Evolutionary conservation across 2,797 vertebrate species (phyloP).

Genomic region (Pseudomugil gertrudae): DNA sequence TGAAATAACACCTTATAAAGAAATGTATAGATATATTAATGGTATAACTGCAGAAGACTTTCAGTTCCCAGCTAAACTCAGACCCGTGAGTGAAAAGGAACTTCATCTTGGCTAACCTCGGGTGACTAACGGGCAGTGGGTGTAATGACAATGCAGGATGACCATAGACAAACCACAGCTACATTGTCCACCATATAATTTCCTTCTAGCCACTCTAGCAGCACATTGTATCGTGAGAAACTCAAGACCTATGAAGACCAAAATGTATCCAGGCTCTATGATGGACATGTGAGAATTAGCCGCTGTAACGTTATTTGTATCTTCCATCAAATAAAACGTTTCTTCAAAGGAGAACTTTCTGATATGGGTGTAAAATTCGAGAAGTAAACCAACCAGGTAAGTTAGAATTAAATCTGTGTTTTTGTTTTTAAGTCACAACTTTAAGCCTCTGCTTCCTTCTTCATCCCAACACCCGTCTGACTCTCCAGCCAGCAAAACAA

Average conservation of each 20-base stretch:
- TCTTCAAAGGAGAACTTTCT: not conserved
- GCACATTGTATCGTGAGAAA: constrained; percentile 54
- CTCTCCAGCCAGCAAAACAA: constrained; percentile 44
- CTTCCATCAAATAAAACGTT: not conserved
- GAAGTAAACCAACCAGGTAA: constrained; percentile 20
- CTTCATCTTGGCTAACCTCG: constrained; percentile 48
- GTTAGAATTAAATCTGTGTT: constrained; percentile 29
- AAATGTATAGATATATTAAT: not conserved
- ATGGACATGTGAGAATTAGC: constrained; percentile 16
- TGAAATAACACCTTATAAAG: not conserved
- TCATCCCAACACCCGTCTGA: constrained; percentile 57
- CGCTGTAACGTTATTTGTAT: constrained; percentile 8
- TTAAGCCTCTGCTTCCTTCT: constrained; percentile 58
- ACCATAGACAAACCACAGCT: constrained; percentile 57
- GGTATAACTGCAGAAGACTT: constrained; percentile 12
- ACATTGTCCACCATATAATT: constrained; percentile 46
- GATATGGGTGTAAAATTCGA: not conserved
- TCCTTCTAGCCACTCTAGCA: constrained; percentile 37
- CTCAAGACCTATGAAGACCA: constrained; percentile 32
- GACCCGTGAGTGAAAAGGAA: constrained; percentile 17
- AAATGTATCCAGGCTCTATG: constrained; percentile 27
- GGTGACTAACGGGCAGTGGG: constrained; percentile 68
- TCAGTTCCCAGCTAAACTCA: constrained; percentile 4
- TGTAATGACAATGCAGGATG: constrained; percentile 64
- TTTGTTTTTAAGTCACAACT: constrained; percentile 43